Evolutionary conservation across 2,888 invertebrate species (phyloP).

Genomic region (Tiliacea citrago): DNA sequence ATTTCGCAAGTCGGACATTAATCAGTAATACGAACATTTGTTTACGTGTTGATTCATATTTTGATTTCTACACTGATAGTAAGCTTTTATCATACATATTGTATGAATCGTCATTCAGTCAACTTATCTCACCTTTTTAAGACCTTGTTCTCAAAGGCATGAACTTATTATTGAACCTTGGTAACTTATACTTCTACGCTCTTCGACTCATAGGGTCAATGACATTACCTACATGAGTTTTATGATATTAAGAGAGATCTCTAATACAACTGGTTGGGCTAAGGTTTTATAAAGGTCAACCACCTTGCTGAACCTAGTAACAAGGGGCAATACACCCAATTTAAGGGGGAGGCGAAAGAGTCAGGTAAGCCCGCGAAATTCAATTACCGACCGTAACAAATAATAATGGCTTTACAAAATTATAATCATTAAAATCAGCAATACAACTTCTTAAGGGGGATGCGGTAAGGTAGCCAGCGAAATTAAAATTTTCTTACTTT

Average conservation of each 20-base stretch:
- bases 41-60: conserved; percentile 24
- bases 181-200: conserved; percentile 20
- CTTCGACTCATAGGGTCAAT: conserved; percentile 33
- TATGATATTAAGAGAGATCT: conserved; percentile 21
- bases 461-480: no score
- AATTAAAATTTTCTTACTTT: no score
- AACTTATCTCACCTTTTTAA: conserved; percentile 36
- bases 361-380: no score
- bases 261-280: conserved; percentile 4
- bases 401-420: no score
- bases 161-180: conserved; percentile 37
- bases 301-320: conserved; percentile 18
- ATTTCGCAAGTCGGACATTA: conserved; percentile 24
- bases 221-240: conserved; percentile 33
- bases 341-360: background rate
- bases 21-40: conserved; percentile 20
- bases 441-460: background rate
- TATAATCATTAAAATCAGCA: no score
- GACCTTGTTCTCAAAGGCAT: conserved; percentile 49
- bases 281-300: conserved; percentile 21
- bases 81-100: conserved; percentile 11
- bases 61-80: conserved; percentile 19
- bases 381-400: no score
- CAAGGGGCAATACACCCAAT: conserved; percentile 15
- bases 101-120: conserved; percentile 14